Base-by-base conservation (phyloP, 2,888 invertebrate genomes). In the Philereme transversata region DNA sequence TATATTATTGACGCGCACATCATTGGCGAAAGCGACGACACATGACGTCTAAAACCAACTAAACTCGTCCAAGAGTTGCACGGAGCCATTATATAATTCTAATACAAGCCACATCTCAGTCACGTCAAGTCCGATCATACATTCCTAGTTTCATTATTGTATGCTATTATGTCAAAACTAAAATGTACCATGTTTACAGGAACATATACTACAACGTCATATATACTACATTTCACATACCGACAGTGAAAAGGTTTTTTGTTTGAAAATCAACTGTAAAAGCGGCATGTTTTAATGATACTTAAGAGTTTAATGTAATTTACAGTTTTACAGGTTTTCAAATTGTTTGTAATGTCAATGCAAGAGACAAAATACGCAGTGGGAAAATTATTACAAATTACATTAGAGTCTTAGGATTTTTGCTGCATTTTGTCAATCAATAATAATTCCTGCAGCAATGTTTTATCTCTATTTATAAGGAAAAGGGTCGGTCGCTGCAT, bases 171-270 rank as follows among this genome's bases (percentile, higher is more conserved):
- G 79, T 80, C 78, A 76, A 76, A 72, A 71, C 71, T 72, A 77
- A 74, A 74, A 62, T 53, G 40, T 65, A 58, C 48, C 40, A 51
- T 78, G 77, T 78, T 68, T 77, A 78, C 77, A 81, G 73, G 75
- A 78, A 75, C 72, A 73, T 65, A 50, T 67, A 72, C 60, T 55
- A 60, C 58, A 22, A 65, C 56, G 65, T 64, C 64, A 61, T 58
- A 58, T 50, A 58, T 60, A 46, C 45, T 58, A 54, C 38, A 36
- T 50, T 51, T 51, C 38, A 47, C 11, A 33, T 55, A 44, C 35
- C 10, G 51, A 9, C 7, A 33, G 47, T 9, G 9, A 9, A 34
- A 9, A 34, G 4, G 33, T n/a, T 35, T 57, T 10, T 46, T 36
- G 34, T 52, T 56, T 52, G 43, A 36, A 60, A 52, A 11, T 48